phyloP scores from a whole-genome alignment of 1,140 invertebrate genomes.

The Mizuhopecten yessoensis region DNA sequence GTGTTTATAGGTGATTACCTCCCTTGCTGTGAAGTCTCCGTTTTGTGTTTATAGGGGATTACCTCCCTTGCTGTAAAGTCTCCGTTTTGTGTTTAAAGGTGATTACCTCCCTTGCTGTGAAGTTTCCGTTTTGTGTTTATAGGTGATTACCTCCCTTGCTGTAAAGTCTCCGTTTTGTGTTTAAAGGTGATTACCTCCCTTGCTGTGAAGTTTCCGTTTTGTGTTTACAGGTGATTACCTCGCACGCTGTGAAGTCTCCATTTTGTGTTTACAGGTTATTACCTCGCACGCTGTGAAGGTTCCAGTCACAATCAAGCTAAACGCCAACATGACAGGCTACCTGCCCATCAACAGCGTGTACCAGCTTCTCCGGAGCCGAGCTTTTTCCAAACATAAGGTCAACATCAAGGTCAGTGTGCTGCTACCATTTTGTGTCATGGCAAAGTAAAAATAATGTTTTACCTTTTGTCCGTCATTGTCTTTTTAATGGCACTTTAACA shows the following conservation, averaged over 20 bases:
- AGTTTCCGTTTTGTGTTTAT: too few species aligned
- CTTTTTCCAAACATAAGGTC: constrained; percentile 97
- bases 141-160: neutral
- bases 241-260: neutral
- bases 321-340: constrained; percentile 94
- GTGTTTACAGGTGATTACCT: too few species aligned
- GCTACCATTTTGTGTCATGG: constrained; percentile 45
- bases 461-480: neutral
- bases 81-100: neutral
- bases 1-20: too few species aligned
- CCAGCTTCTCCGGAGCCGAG: constrained; percentile 96
- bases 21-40: constrained; percentile 26
- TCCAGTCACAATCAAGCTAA: constrained; percentile 95
- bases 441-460: neutral
- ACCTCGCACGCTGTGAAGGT: constrained; percentile 97
- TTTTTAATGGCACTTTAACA: neutral
- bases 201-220: neutral
- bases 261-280: constrained; percentile 88
- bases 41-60: too few species aligned
- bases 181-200: neutral
- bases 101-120: neutral
- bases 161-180: neutral
- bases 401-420: constrained; percentile 78
- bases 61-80: neutral
- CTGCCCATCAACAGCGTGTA: constrained; percentile 98